Evolutionary conservation across 2,797 vertebrate species (phyloP).

Genomic region (Neoniphon sammara): DNA sequence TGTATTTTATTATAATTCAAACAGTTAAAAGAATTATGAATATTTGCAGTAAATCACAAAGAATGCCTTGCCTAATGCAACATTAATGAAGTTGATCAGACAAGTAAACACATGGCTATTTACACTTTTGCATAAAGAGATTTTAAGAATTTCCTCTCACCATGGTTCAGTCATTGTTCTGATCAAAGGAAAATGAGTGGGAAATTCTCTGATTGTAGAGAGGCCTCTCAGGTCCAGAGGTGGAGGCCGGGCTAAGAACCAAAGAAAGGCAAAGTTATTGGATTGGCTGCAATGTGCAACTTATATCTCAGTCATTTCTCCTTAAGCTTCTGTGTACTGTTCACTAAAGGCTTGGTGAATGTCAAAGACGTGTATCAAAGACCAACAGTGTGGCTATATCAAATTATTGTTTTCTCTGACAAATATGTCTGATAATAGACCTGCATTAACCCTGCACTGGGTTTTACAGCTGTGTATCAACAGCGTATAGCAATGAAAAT

Average conservation of each 20-base stretch:
- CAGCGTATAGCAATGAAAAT: background rate
- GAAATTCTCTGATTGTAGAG: slow-evolving; percentile 91
- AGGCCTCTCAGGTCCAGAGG: slow-evolving; percentile 93
- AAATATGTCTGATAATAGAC: too few relatives aligned
- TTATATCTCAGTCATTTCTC: background rate
- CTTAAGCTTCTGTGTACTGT: too few relatives aligned
- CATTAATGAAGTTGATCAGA: background rate
- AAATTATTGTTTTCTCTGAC: too few relatives aligned
- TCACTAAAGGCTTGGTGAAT: too few relatives aligned
- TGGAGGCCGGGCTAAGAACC: slow-evolving; percentile 89
- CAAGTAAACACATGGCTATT: background rate
- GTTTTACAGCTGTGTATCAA: background rate
- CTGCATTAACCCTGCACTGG: too few relatives aligned
- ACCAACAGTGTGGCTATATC: too few relatives aligned
- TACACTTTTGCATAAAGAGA: slow-evolving; percentile 9
- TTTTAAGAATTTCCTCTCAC: slow-evolving; percentile 78
- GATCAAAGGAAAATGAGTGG: slow-evolving; percentile 84
- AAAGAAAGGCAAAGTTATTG: slow-evolving; percentile 41
- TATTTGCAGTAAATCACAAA: background rate
- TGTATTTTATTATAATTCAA: background rate
- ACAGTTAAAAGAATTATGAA: background rate
- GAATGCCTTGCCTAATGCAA: background rate
- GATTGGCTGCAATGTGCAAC: background rate
- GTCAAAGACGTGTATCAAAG: too few relatives aligned
- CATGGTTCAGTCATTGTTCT: slow-evolving; percentile 89